Evolutionary conservation across 53 echinoderm and acorn worm genomes (phyloP), one percentile per base, ranked within the genome.

Genomic region (Luidia sarsii): DNA sequence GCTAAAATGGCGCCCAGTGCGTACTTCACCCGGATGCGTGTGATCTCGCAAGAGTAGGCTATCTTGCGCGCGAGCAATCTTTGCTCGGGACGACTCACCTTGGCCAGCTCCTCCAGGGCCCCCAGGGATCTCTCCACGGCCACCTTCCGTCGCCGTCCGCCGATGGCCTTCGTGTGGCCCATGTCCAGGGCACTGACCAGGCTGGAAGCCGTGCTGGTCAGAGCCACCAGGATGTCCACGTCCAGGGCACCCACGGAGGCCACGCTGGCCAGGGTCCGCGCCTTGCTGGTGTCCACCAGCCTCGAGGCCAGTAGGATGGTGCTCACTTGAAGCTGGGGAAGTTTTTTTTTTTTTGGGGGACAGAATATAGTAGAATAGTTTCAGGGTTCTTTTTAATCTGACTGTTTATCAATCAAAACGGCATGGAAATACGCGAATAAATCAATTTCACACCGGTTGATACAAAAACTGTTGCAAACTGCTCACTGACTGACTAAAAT

Each of bases 121-220:
- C 52, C 49, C n/a, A 86, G 38, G 29, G 86, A 77, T 62, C 52
- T 79, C 38, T 82, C 70, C 13, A 86, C 70, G 48, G 68, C 77
- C 22, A 33, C 55, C 70, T 72, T 74, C 15, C 63, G 74, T 0
- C 82, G 61, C 9, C 65, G 33, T 13, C 31, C 14, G 2, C 73
- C 2, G 39, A 90, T 82, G 49, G 33, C 9, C 7, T 69, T 49
- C 2, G 90, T 86, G 71, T 90, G 90, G 37, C 83, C 79, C 68
- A 86, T 75, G 62, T 68, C 86, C 56, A 77, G 55, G 0, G 86
- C 82, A 65, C 86, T 70, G 34, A 90, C 39, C 56, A 86, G 60
- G 50, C 69, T 90, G 71, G 90, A 86, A 3, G 52, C 75, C 2
- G 90, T 74, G 4, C 68, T 48, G 31, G 70, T 82, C 38, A 90